A percentile compares a stretch with the other conserved stretches of the same genome.
phyloP scores from a whole-genome alignment of 2,888 invertebrate species.

The Cephus rjabovi region DNA sequence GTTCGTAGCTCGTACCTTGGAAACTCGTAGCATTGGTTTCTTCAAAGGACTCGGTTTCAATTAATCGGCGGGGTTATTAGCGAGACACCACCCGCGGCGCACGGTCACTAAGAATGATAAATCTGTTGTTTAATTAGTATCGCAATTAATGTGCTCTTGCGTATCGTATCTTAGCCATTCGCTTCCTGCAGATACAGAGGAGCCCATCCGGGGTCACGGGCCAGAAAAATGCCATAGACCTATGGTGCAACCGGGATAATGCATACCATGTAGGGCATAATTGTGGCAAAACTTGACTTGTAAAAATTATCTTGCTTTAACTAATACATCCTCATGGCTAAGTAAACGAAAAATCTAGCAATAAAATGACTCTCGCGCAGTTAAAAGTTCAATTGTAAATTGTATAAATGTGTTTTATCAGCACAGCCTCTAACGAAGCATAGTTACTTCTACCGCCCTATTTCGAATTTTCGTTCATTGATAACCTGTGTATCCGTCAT shows the following conservation, averaged over 20 bases:
- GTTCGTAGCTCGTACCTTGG: no score
- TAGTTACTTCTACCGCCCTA: no score
- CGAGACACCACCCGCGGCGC: constrained; percentile 5
- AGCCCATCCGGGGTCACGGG: background rate
- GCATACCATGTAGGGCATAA: background rate
- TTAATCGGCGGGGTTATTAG: constrained; percentile 3
- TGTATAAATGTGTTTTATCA: no score
- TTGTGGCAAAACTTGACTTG: no score
- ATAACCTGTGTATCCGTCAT: background rate
- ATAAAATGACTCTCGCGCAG: no score
- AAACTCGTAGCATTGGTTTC: no score
- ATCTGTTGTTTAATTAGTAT: constrained; percentile 34
- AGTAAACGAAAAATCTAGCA: no score
- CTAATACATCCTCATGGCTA: no score
- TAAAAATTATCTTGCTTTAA: no score
- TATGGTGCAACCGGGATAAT: background rate
- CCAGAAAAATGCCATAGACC: background rate
- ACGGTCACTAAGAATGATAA: constrained; percentile 20
- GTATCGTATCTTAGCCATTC: constrained; percentile 1
- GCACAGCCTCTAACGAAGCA: no score
- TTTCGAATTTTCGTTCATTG: background rate
- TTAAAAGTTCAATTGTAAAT: no score
- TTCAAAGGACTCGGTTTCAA: constrained; percentile 1
- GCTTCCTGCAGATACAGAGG: constrained; percentile 2
- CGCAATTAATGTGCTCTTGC: constrained; percentile 22